Base-by-base conservation (phyloP, 1,140 invertebrate genomes). In the Choristoneura fumiferana region DNA sequence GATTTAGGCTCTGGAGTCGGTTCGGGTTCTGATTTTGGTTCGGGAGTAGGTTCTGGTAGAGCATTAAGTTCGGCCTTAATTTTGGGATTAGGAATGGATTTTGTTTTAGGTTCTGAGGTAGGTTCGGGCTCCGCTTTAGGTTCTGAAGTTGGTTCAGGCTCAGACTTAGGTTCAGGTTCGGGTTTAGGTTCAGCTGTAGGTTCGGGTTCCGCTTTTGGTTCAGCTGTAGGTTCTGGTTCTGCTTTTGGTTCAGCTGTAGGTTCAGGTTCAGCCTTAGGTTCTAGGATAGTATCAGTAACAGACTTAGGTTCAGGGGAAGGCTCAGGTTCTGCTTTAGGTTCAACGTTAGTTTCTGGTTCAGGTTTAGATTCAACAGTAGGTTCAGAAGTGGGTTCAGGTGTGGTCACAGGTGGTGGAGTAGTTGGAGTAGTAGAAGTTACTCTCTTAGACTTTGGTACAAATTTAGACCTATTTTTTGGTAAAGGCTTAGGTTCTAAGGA, bases 371-470 rank as follows among this genome's bases (percentile, higher is more conserved):
- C 80, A n/a, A n/a, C 15, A 10, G 40, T 49, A 33, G 43, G 43
- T 49, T 43, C 40, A 10, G 40, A 3, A 9, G 35, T 37, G 3
- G 35, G 35, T 37, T 37, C 87, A 0, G 90, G 78, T 53, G 90
- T 83, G 0, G 78, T 78, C 66, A n/a, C 85, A 71, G 85, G 84
- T 80, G 73, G 87, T 85, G 89, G 81, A 53, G 90, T 89, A 55
- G 90, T 49, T 8, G 43, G 18, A 33, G 76, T 82, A 60, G 57
- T 78, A n/a, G 82, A 74, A 58, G 86, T 81, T n/a, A n/a, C n/a
- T 18, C 79, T 70, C 64, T 76, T 65, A 61, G 89, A 73, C 63
- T 90, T 83, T 2, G 90, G 80, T 60, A 89, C 76, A 0, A 54
- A 54, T 13, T 49, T 49, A 49, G 43, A 22, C 22, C 43, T 49